These are phyloP conservation scores for Urocitellus parryii DNA, from an alignment of 2,113 vertebrate species.

Conservation along the genomic window DNA sequence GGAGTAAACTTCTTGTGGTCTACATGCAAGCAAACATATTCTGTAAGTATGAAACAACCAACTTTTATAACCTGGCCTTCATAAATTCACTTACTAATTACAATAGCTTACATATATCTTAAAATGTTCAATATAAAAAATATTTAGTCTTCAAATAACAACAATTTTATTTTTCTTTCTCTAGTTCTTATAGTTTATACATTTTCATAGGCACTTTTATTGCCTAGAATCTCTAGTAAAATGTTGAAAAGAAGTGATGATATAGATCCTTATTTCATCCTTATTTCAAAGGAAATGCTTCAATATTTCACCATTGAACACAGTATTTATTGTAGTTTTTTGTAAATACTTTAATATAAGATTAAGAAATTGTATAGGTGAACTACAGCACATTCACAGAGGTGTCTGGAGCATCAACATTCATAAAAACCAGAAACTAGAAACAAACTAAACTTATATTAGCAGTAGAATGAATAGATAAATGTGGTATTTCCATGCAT, in stretches of 20 bases:
- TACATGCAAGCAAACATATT: too few relatives aligned
- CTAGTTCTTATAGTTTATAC: not conserved
- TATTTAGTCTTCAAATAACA: not conserved
- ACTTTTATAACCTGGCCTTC: not conserved
- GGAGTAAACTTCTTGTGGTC: too few relatives aligned
- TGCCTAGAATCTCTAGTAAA: not conserved
- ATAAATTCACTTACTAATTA: slow-evolving; percentile 21
- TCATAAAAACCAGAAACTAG: not conserved
- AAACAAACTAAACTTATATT: not conserved
- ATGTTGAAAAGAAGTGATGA: slow-evolving; percentile 2
- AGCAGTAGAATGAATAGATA: not conserved
- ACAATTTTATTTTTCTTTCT: not conserved
- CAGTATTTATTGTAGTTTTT: not conserved
- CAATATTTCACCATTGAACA: slow-evolving; percentile 18
- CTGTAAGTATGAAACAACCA: not conserved
- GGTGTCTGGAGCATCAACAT: not conserved
- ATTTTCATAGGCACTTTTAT: not conserved
- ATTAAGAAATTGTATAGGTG: not conserved
- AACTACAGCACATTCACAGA: not conserved
- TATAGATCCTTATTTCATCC: not conserved
- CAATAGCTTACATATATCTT: not conserved
- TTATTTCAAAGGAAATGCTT: not conserved
- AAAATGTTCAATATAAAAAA: not conserved
- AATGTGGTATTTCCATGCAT: not conserved
- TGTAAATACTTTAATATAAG: not conserved